Evolutionary conservation across 2,797 vertebrate species (phyloP).

Genomic region (Sebastes minor): DNA sequence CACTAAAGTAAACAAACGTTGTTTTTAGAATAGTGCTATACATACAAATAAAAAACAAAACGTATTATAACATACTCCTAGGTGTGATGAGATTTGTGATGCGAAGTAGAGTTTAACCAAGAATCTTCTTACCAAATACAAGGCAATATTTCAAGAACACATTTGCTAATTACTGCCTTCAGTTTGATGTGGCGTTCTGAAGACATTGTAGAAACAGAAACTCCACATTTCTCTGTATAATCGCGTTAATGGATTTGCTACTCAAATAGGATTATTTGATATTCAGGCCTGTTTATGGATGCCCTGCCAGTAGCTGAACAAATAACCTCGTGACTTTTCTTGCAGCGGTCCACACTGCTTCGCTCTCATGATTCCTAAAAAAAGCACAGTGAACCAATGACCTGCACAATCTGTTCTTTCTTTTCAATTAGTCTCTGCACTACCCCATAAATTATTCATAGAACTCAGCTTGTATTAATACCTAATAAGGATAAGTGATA

Average conservation of each 20-base stretch:
- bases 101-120: too few relatives aligned
- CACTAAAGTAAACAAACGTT: too few relatives aligned
- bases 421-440: slow-evolving; percentile 36
- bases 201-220: background rate
- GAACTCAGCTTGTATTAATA: slow-evolving; percentile 30
- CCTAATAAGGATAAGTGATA: slow-evolving; percentile 40
- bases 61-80: too few relatives aligned
- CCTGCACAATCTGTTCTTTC: slow-evolving; percentile 35
- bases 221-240: background rate
- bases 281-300: background rate
- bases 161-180: too few relatives aligned
- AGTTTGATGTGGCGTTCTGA: too few relatives aligned
- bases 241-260: background rate
- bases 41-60: too few relatives aligned
- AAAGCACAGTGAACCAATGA: slow-evolving; percentile 18
- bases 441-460: slow-evolving; percentile 35
- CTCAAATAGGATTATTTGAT: background rate
- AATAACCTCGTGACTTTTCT: slow-evolving; percentile 3
- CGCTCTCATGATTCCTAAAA: slow-evolving; percentile 2
- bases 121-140: accelerated
- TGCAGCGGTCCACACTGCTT: background rate
- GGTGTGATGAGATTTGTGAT: background rate
- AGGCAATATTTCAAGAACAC: too few relatives aligned
- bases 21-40: too few relatives aligned
- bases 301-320: background rate